These are phyloP conservation scores for Orussus abietinus DNA, from an alignment of 1,140 invertebrate species.

Conservation along the genomic window DNA sequence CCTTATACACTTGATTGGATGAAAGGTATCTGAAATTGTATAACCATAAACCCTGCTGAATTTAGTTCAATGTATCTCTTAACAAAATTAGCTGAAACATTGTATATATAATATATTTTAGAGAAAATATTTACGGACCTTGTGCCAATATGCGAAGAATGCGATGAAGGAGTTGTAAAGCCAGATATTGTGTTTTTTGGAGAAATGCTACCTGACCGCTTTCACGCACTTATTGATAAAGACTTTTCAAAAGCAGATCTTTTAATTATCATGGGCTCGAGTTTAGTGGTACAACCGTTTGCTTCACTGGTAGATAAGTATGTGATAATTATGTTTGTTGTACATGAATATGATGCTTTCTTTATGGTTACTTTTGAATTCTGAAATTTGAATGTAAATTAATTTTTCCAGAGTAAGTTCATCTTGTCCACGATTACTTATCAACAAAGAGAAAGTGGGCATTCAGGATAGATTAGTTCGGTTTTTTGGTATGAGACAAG, in stretches of 20 bases:
- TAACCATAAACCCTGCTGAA: constrained; percentile 1
- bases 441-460: constrained; percentile 78
- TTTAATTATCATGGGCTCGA: constrained; percentile 93
- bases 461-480: constrained; percentile 53
- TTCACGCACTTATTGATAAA: constrained; percentile 60
- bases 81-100: not conserved
- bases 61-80: not conserved
- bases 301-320: constrained; percentile 81
- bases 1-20: constrained; percentile 80
- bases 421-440: constrained; percentile 74
- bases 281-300: constrained; percentile 91
- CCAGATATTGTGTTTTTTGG: constrained; percentile 96
- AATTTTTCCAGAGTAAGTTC: constrained; percentile 60
- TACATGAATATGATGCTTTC: too few relatives aligned
- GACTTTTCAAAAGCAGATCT: constrained; percentile 89
- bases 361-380: constrained; percentile 12
- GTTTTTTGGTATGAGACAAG: constrained; percentile 57
- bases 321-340: constrained; percentile 35
- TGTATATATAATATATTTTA: constrained; percentile 42
- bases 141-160: constrained; percentile 72
- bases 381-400: constrained; percentile 5
- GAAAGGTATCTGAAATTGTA: constrained; percentile 57
- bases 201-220: constrained; percentile 77
- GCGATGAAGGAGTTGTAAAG: constrained; percentile 75
- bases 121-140: constrained; percentile 69